phyloP scores from a whole-genome alignment of 1,140 invertebrate genomes.

The Drosophila ficusphila region DNA sequence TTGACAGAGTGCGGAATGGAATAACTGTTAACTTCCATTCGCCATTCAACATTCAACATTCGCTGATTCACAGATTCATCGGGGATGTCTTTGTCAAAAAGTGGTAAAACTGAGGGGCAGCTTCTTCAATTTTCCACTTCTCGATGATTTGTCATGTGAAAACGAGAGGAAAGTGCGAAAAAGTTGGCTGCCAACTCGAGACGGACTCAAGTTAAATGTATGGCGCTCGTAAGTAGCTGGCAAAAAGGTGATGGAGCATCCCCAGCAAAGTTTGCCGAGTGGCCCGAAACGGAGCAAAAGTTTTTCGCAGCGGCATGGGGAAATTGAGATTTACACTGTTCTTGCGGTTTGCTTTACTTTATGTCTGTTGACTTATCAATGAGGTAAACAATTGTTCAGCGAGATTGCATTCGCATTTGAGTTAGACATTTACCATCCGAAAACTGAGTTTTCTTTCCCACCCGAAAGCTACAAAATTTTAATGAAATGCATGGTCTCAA shows the following conservation, averaged over 20 bases:
- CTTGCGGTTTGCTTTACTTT: slow-evolving; percentile 25
- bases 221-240: slow-evolving; percentile 36
- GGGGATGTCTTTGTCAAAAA: slow-evolving; percentile 70
- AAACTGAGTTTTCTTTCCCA: neutral
- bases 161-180: neutral
- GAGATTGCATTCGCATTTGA: slow-evolving; percentile 39
- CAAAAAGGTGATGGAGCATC: slow-evolving; percentile 48
- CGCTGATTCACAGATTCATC: slow-evolving; percentile 55
- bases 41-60: slow-evolving; percentile 53
- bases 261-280: slow-evolving; percentile 34
- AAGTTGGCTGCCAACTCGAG: slow-evolving; percentile 6
- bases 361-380: slow-evolving; percentile 40
- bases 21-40: slow-evolving; percentile 67
- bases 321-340: slow-evolving; percentile 44
- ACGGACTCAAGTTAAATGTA: slow-evolving; percentile 42
- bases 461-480: neutral
- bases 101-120: slow-evolving; percentile 31
- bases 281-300: neutral
- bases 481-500: neutral
- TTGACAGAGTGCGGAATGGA: slow-evolving; percentile 72
- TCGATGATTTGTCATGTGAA: slow-evolving; percentile 67
- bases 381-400: slow-evolving; percentile 38
- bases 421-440: slow-evolving; percentile 9
- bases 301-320: neutral
- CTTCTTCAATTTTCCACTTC: slow-evolving; percentile 7